Percentiles rank a stretch among this genome's conserved stretches.
Conservation (phyloP, 1,140 invertebrate genomes). For the Bombus polaris region DNA sequence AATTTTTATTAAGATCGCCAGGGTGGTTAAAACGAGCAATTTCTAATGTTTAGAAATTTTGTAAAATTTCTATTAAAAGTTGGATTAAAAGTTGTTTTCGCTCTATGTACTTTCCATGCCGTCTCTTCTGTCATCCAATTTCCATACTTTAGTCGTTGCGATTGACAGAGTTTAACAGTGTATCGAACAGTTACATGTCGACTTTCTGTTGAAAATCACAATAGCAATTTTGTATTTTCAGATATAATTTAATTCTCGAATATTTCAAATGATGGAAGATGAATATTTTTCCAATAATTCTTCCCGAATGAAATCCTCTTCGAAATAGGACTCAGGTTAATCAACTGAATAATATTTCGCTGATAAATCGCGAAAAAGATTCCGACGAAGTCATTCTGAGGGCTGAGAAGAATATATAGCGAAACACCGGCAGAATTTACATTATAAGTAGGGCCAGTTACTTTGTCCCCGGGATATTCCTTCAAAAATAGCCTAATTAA, state of each 20-base stretch:
- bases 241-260: not conserved
- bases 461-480: not conserved
- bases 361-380: not conserved
- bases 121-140: too few species aligned
- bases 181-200: too few species aligned
- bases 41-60: not conserved
- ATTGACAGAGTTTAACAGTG: too few species aligned
- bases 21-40: too few species aligned
- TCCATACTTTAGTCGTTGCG: too few species aligned
- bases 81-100: too few species aligned
- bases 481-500: slow-evolving; percentile 35
- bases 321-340: not conserved
- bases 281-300: not conserved
- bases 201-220: too few species aligned
- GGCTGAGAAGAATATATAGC: not conserved
- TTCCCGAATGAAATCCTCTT: not conserved
- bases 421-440: not conserved
- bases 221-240: not conserved
- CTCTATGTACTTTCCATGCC: too few species aligned
- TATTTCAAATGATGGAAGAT: not conserved
- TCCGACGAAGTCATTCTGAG: not conserved
- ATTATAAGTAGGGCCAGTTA: not conserved
- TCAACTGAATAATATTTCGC: not conserved
- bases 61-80: too few species aligned
- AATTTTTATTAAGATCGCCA: not conserved